Evolutionary conservation across 2,888 invertebrate species (phyloP), one percentile per base, ranked within the genome.

Genomic region (Thera obeliscata): DNA sequence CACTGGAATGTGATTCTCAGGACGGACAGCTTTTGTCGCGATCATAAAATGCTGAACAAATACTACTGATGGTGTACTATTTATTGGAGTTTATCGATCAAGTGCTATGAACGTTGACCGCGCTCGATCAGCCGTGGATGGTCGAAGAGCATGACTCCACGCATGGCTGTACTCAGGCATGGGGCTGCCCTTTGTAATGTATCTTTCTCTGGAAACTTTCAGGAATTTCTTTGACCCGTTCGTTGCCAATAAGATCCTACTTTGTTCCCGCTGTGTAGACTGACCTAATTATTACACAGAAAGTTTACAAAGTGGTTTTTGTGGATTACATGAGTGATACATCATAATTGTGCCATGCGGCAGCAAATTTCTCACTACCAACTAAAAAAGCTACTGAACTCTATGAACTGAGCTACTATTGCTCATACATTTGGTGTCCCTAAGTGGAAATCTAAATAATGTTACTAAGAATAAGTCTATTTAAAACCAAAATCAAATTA

Each of bases 21-120:
- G 49, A 56, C 56, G 41, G 55, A 55, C 60, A 64, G 55, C 33
- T 62, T 33, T 33, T 62, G 56, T 61, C 67, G 52, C 38, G 46
- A 56, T 71, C 67, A 64, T 75, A 70, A 74, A 69, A 70, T 65
- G 61, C 62, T 70, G 69, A 72, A 73, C 73, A 76, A 76, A 74
- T 70, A 71, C 61, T 70, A 71, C 61, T 63, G 66, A 66, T 74
- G 71, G 68, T 64, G 66, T 56, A 61, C 55, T 66, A 56, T 71
- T 72, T 71, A 71, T 73, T 76, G 74, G 70, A 72, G 66, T 75
- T 72, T 75, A 74, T 79, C 72, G 73, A 78, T 72, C 72, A 74
- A 76, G 74, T 74, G 79, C 79, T 73, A 63, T 82, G 80, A 82
- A 80, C 81, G 79, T 74, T 80, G 81, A 79, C 82, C 78, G 78